A percentile compares a stretch with the other conserved stretches of the same genome.
phyloP scores from a whole-genome alignment of 2,797 vertebrate genomes.

The Tauraco hartlaubi region DNA sequence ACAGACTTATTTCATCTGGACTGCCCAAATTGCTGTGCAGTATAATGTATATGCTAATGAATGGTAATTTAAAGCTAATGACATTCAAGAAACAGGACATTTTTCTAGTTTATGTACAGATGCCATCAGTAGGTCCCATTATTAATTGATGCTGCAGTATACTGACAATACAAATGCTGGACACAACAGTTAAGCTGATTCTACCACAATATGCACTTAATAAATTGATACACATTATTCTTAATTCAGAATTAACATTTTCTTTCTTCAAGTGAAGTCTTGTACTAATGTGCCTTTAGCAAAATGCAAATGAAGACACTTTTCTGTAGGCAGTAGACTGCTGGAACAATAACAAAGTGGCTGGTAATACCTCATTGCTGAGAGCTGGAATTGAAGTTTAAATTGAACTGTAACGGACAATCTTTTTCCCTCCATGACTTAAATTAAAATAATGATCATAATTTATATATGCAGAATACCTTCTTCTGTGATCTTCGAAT shows the following conservation, averaged over 20 bases:
- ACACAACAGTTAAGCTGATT: neutral
- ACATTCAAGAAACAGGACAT: neutral
- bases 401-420: neutral
- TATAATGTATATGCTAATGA: neutral
- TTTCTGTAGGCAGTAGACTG: neutral
- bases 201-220: neutral
- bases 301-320: neutral
- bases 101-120: neutral
- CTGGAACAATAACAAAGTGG: neutral
- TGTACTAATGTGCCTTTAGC: neutral
- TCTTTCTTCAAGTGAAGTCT: neutral
- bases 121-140: neutral
- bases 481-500: neutral
- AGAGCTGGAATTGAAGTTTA: neutral
- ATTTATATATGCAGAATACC: neutral
- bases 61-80: neutral
- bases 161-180: neutral
- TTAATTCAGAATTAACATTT: neutral
- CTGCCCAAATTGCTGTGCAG: neutral
- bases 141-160: neutral
- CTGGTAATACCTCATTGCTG: neutral
- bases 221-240: neutral
- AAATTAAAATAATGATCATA: neutral
- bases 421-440: neutral
- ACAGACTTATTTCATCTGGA: neutral